Conservation (phyloP, 2,888 invertebrate species). For the Cantharis nigra region DNA sequence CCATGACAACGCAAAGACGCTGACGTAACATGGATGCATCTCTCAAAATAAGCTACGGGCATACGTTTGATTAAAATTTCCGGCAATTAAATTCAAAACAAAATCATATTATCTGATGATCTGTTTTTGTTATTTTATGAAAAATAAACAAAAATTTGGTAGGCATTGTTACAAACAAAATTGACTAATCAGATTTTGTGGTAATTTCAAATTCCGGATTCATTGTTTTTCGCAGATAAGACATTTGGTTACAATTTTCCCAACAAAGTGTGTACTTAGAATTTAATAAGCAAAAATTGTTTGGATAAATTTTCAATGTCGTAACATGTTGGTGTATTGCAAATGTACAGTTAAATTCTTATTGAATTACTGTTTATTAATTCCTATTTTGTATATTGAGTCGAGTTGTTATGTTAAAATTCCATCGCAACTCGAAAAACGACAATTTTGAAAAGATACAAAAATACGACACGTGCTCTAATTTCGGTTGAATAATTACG, state of each 20-base stretch:
- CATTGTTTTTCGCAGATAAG: neutral
- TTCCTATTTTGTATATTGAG: neutral
- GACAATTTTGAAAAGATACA: neutral
- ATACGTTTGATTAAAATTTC: neutral
- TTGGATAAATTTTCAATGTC: neutral
- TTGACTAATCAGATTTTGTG: neutral
- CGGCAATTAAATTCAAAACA: neutral
- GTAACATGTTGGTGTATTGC: neutral
- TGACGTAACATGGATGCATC: conserved; percentile 44
- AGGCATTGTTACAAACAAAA: neutral
- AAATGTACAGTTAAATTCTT: neutral
- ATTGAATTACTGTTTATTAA: neutral
- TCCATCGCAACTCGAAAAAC: neutral
- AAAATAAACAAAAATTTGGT: neutral
- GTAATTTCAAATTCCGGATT: neutral
- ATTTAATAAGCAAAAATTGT: neutral
- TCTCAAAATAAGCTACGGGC: conserved; percentile 1
- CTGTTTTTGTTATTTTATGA: neutral
- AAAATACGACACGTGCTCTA: conserved; percentile 18
- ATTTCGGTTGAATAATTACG: conserved; percentile 7
- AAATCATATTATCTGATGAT: neutral
- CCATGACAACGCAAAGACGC: conserved; percentile 48
- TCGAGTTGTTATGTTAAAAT: neutral
- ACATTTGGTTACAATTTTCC: neutral
- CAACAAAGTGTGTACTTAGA: neutral